phyloP scores from a whole-genome alignment of 2,888 invertebrate genomes.

The Hemaris fuciformis region DNA sequence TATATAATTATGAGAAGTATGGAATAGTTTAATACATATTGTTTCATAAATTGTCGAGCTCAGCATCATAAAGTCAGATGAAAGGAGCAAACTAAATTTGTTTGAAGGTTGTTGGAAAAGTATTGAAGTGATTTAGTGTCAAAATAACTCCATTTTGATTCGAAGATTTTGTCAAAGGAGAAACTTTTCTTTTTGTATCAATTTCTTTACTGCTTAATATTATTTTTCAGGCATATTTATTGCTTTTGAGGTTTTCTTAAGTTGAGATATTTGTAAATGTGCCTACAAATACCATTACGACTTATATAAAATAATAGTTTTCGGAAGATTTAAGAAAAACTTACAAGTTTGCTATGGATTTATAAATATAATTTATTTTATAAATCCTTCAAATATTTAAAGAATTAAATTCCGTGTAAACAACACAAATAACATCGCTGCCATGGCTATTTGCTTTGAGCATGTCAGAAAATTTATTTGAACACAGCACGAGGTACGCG shows the following conservation, averaged over 20 bases:
- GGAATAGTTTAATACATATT: background rate
- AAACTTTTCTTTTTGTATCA: conserved; percentile 12
- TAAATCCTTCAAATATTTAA: background rate
- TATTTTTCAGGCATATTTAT: conserved; percentile 11
- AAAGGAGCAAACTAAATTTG: conserved; percentile 24
- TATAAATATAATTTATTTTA: background rate
- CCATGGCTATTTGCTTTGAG: conserved; percentile 19
- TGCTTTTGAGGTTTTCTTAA: conserved; percentile 10
- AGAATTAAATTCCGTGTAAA: conserved; percentile 6
- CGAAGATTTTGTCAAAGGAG: conserved; percentile 14
- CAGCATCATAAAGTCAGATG: background rate
- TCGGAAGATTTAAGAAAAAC: no score
- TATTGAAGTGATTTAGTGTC: conserved; percentile 19
- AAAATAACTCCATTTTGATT: conserved; percentile 16
- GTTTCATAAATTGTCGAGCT: conserved; percentile 1
- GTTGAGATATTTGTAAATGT: conserved; percentile 9
- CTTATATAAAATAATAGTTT: background rate
- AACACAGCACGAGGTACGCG: conserved; percentile 42
- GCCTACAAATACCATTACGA: conserved; percentile 8
- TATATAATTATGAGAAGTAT: background rate
- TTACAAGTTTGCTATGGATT: background rate
- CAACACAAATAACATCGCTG: background rate
- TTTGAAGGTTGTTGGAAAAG: conserved; percentile 26
- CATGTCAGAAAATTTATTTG: conserved; percentile 43
- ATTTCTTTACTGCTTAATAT: conserved; percentile 7